Conservation (phyloP, 2,888 invertebrate genomes). For the Troides helena region DNA sequence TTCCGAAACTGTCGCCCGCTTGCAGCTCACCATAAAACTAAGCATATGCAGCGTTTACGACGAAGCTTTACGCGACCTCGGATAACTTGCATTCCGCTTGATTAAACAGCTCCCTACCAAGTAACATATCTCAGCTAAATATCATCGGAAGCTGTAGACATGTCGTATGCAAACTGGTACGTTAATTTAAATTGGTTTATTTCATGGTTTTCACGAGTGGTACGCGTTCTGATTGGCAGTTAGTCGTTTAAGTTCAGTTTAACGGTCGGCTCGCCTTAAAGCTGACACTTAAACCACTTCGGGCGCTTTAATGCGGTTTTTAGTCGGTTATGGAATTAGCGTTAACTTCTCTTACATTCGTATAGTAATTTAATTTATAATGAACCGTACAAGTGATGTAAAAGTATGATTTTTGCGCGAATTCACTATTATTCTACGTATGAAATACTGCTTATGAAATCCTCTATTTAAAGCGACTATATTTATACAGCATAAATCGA, state of each 20-base stretch:
- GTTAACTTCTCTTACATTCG: slow-evolving; percentile 13
- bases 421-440: no score
- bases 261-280: slow-evolving; percentile 43
- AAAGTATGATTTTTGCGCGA: no score
- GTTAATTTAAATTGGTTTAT: slow-evolving; percentile 58
- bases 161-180: slow-evolving; percentile 44
- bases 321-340: slow-evolving; percentile 33
- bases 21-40: slow-evolving; percentile 59
- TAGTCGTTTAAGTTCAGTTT: slow-evolving; percentile 43
- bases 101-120: slow-evolving; percentile 57
- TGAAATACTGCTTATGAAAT: no score
- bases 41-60: slow-evolving; percentile 67
- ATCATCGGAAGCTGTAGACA: slow-evolving; percentile 48
- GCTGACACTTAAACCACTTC: slow-evolving; percentile 37
- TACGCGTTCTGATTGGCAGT: slow-evolving; percentile 53
- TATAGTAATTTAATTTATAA: not conserved
- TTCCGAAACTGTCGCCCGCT: slow-evolving; percentile 49
- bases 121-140: slow-evolving; percentile 55
- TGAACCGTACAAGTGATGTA: no score
- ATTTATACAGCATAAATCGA: no score
- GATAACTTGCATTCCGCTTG: slow-evolving; percentile 55
- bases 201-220: slow-evolving; percentile 43
- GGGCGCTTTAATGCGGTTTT: slow-evolving; percentile 36
- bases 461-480: no score
- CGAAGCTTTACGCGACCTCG: slow-evolving; percentile 60